Base-by-base conservation (phyloP, 2,888 invertebrate genomes). In the Gymnoscelis rufifasciata region DNA sequence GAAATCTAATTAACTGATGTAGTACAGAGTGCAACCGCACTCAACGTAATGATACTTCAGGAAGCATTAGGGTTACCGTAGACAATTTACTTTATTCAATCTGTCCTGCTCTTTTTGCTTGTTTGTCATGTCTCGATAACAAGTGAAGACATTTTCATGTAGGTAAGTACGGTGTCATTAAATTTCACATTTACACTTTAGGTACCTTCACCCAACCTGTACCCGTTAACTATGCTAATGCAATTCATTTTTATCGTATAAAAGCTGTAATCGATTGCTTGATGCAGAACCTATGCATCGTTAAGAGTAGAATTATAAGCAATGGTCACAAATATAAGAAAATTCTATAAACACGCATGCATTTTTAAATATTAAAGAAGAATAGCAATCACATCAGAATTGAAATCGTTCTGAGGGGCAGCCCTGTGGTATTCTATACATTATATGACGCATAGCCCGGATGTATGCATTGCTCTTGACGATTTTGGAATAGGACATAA, bases 1-100 rank as follows among this genome's bases (percentile, higher is more conserved):
- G 72, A 76, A 77, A 79, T 72, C 72, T 66, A 71, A 77, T 78
- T 74, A 43, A 36, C 31, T 39, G 74, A 57, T 70, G 73, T 77
- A 64, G 68, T 62, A 26, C 7, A 8, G 2, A 71, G 69, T 64
- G 62, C 64, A 62, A 62, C 56, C 58, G 63, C 57, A 48, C 45
- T 58, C 49, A 51, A 53, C 48, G 46, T 56, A 39, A 44, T 28
- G 27, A 39, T 33, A 38, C 38, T 19, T 38, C 4, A 11, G 31
- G 7, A 8, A 38, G 14, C 26, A 37, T 19, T 35, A 44, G 44
- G 44, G 38, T 10, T 44, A 28, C 12, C 27, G n/a, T 29, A 5
- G 2, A 12, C 7, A 40, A 5, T 3, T 19, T 19, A 3, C 19
- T 19, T 19, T n/a, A n/a, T n/a, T n/a, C n/a, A n/a, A n/a, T 3